Percentiles rank a stretch among this genome's conserved stretches.
These are phyloP conservation scores for Drosophila sechellia DNA, from an alignment of 1,140 invertebrate species.

Conservation along the genomic window DNA sequence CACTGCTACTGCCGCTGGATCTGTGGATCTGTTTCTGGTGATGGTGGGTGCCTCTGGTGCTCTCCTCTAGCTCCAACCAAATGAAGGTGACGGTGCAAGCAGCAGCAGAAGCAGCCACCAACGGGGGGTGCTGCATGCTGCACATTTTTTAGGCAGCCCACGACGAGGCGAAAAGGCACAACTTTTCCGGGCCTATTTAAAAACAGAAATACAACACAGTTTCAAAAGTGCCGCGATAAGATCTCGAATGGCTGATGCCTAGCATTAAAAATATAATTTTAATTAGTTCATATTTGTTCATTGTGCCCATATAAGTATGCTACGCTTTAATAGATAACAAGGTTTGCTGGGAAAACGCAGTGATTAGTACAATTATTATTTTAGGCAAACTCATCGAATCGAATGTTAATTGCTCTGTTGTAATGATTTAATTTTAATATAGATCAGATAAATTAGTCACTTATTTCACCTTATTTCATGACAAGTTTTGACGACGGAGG, in stretches of 20 bases:
- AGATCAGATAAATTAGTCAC: too few relatives aligned
- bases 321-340: neutral
- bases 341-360: too few relatives aligned
- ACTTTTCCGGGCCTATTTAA: conserved; percentile 61
- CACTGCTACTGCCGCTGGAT: conserved; percentile 25
- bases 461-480: conserved; percentile 1
- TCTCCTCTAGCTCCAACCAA: neutral
- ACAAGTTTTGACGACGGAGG: conserved; percentile 6
- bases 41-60: neutral
- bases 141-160: conserved; percentile 62
- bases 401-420: conserved; percentile 8
- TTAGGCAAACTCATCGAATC: neutral
- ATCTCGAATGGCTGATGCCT: conserved; percentile 4
- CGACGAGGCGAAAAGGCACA: conserved; percentile 40
- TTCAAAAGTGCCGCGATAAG: neutral
- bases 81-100: conserved; percentile 4
- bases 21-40: conserved; percentile 30
- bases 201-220: conserved; percentile 23
- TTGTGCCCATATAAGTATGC: conserved; percentile 14
- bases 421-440: too few relatives aligned
- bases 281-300: too few relatives aligned
- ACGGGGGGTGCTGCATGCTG: conserved; percentile 60
- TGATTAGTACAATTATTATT: neutral
- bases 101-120: neutral
- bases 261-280: neutral